phyloP scores from a whole-genome alignment of 2,888 invertebrate genomes.

The Hirtodrosophila duncani region DNA sequence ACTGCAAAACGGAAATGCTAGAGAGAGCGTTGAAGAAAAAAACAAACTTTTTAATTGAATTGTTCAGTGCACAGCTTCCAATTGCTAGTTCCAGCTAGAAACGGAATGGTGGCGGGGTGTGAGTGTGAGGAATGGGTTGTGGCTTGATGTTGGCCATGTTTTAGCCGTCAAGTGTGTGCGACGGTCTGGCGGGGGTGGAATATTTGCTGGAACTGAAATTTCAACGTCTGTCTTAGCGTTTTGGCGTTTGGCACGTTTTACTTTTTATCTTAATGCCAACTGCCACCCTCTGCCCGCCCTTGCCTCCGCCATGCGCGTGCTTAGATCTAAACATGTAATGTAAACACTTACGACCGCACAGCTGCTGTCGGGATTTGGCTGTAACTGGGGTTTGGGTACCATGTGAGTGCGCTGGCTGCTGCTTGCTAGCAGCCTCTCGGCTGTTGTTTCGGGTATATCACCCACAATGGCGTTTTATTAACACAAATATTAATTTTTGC shows the following conservation, averaged over 20 bases:
- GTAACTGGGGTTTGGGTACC: constrained; percentile 9
- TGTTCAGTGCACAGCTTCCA: constrained; percentile 61
- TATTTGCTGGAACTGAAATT: constrained; percentile 19
- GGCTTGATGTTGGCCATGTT: constrained; percentile 18
- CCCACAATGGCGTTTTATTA: constrained; percentile 54
- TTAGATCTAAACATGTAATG: constrained; percentile 61
- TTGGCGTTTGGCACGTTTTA: constrained; percentile 60
- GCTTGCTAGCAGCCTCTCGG: not conserved
- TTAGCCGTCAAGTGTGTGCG: constrained; percentile 15
- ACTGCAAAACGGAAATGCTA: constrained; percentile 35
- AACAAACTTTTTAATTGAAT: constrained; percentile 63
- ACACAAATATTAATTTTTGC: constrained; percentile 72
- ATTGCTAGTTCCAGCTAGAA: constrained; percentile 31
- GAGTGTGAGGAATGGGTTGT: not conserved
- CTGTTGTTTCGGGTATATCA: constrained; percentile 17
- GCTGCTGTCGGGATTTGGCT: constrained; percentile 50
- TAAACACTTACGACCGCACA: constrained; percentile 69
- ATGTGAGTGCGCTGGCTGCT: not conserved
- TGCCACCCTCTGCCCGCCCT: constrained; percentile 1
- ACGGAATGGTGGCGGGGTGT: not conserved
- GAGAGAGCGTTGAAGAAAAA: constrained; percentile 7
- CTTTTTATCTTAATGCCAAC: constrained; percentile 38
- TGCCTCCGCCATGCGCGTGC: constrained; percentile 46
- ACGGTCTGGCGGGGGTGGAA: not conserved
- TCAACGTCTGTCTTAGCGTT: constrained; percentile 40